Base-by-base conservation (phyloP, 2,797 vertebrate genomes). In the Pteronotus mesoamericanus region DNA sequence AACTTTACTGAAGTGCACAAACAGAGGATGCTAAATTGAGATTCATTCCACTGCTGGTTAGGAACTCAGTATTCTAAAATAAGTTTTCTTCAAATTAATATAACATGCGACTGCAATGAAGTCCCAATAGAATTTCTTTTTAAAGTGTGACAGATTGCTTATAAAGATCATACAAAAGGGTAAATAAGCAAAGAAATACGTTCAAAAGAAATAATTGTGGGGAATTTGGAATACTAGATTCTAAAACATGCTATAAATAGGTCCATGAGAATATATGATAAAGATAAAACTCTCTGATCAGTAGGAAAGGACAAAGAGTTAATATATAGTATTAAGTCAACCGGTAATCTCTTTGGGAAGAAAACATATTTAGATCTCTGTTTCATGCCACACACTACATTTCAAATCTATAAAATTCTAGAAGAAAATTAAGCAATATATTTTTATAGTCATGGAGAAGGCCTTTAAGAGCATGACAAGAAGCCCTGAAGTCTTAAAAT, bases 401-500 rank as follows among this genome's bases (percentile, higher is more conserved):
- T 97, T 86, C 34, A 72, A 89, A 92, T 89, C 44, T 92, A 51
- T 97, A 95, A 95, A 95, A 89, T 83, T 59, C 74, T 89, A 59
- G 46, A 89, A 91, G 91, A 94, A 96, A 96, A 96, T 90, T 91
- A 96, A 89, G 6, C 66, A 91, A 51, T 97, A 48, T 86, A 89
- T 68, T 96, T 97, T 97, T 95, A 89, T 92, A 85, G 89, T 95
- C 48, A 5, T 69, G 39, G 71, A 74, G 66, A 69, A 93, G 72
- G 59, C 37, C 89, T 97, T 97, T 94, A 88, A 95, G 97, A 82
- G 48, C 74, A 86, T 89, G 74, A 96, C 72, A 96, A 86, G 53
- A 57, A 93, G 53, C 55, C 71, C 79, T 51, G 29, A 84, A 92
- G 86, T 94, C 93, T 93, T 94, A 94, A 96, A 96, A 82, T 82